Evolutionary conservation across 2,888 invertebrate species (phyloP), one percentile per base, ranked within the genome.

Genomic region (Laothoe populi): DNA sequence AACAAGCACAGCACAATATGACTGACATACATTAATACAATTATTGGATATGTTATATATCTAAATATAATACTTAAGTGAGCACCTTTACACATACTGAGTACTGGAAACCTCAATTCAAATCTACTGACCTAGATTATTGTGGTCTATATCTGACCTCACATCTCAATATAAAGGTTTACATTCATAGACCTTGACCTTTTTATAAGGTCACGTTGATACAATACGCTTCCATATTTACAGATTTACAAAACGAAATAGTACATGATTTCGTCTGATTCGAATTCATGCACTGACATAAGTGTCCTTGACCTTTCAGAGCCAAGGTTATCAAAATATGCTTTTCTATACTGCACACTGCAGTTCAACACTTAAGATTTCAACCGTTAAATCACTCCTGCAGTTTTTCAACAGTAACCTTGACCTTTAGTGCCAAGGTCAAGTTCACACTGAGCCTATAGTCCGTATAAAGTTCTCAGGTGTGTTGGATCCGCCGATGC

Each of bases 1-100:
- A 73, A 74, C 79, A 83, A 85, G 79, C 87, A 88, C 87, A 88
- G 88, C 88, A 79, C 86, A 78, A 75, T 73, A 81, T 84, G 84
- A 87, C 84, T 86, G 79, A 81, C 81, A 40, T 49, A 49, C 16
- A 53, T 49, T 49, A 7, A 40, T 49, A 49, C 16, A 53, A 42
- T 49, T n/a, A 49, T 48, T 48, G 48, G 48, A 49, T 49, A 38
- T 35, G 8, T 42, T 5, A 21, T 24, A 38, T 59, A 19, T 21
- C 53, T 42, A 38, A 46, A 44, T 59, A 4, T 49, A 62, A 62
- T 58, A 62, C 58, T 62, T 62, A 62, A 57, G 44, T 45, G 59
- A 57, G 60, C 63, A 63, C 53, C 57, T 60, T 61, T 66, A 73
- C 63, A 65, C 31, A 19, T 53, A 31, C 35, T 13, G 46, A 46